These are phyloP conservation scores for Ostrea denselamellosa DNA, from an alignment of 1,140 invertebrate species.

Conservation along the genomic window DNA sequence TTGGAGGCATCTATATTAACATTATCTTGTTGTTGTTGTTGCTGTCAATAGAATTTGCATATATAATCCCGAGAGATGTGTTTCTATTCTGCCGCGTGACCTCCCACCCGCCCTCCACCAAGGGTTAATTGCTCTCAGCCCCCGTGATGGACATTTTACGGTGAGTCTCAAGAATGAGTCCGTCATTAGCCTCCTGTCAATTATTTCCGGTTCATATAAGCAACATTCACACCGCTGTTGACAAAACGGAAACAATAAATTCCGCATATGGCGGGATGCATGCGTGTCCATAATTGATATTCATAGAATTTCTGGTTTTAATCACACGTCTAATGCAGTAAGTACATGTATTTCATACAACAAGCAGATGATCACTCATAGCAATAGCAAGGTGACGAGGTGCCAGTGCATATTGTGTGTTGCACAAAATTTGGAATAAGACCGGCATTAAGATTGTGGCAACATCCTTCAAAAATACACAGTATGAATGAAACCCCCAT, in stretches of 20 bases:
- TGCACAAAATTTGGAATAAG: too few species aligned
- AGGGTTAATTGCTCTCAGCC: constrained; percentile 5
- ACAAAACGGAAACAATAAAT: constrained; percentile 33
- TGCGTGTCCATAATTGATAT: constrained; percentile 5
- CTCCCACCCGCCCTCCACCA: background rate
- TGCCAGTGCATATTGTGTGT: too few species aligned
- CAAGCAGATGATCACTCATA: background rate
- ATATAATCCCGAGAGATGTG: constrained; percentile 30
- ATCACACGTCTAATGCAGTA: background rate
- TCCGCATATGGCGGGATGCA: background rate
- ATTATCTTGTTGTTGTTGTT: background rate
- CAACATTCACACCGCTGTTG: background rate
- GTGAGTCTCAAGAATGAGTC: constrained; percentile 13
- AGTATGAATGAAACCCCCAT: too few species aligned
- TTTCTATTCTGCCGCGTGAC: background rate
- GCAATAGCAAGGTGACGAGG: too few species aligned
- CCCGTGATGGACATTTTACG: constrained; percentile 18
- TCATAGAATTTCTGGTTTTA: constrained; percentile 35
- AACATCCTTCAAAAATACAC: too few species aligned
- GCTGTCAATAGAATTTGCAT: background rate
- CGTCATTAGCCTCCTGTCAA: constrained; percentile 4
- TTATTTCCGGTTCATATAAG: constrained; percentile 37
- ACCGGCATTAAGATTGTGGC: too few species aligned
- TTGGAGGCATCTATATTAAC: constrained; percentile 10
- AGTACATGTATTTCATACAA: background rate